phyloP scores from a whole-genome alignment of 2,113 vertebrate genomes.

The Dromiciops gliroides region DNA sequence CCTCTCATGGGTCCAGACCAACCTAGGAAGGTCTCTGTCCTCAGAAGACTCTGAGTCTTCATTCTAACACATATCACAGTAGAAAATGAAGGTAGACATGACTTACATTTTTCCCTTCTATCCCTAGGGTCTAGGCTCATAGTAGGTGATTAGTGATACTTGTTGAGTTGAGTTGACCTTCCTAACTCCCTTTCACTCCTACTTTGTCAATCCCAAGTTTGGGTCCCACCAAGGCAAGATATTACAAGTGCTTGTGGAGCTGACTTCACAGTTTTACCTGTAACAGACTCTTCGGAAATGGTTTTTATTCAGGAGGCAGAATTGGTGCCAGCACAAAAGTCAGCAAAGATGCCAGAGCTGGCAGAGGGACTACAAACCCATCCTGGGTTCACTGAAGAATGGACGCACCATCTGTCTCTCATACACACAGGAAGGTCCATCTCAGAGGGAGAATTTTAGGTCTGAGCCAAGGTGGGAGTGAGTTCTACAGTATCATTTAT shows the following conservation, averaged over 20 bases:
- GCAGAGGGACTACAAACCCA: neutral
- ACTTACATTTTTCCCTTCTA: neutral
- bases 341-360: neutral
- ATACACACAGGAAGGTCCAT: neutral
- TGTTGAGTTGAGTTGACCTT: neutral
- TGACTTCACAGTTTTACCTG: neutral
- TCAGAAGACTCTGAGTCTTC: neutral
- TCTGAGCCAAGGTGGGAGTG: neutral
- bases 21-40: neutral
- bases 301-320: neutral
- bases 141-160: neutral
- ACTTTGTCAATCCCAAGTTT: neutral
- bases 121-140: neutral
- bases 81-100: neutral
- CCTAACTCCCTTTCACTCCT: neutral
- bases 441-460: neutral
- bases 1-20: neutral
- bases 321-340: neutral
- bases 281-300: neutral
- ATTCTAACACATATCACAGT: neutral
- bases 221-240: neutral
- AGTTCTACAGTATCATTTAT: neutral
- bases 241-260: neutral
- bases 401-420: neutral
- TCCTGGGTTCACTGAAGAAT: neutral